phyloP scores from a whole-genome alignment of 2,888 invertebrate genomes.

The Tipula confusa region DNA sequence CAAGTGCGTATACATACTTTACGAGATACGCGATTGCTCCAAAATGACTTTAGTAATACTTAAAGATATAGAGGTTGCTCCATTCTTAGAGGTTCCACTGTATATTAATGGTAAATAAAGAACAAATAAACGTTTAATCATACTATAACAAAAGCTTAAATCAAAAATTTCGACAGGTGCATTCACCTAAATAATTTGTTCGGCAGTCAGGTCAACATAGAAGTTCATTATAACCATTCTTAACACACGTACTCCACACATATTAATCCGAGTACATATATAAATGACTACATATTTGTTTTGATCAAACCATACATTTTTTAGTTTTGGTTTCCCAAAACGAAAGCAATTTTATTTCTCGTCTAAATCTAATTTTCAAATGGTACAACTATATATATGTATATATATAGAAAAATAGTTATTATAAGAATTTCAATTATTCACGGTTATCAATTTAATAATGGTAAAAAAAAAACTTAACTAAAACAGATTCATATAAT shows the following conservation, averaged over 20 bases:
- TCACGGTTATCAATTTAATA: slow-evolving; percentile 12
- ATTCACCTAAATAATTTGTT: not conserved
- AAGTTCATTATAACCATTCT: not conserved
- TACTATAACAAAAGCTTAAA: no score
- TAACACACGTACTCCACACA: not conserved
- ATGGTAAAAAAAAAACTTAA: not conserved
- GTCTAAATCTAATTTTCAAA: slow-evolving; percentile 20
- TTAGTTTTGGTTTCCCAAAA: not conserved
- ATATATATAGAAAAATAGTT: not conserved
- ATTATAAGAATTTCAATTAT: not conserved
- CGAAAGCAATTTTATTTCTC: slow-evolving; percentile 6
- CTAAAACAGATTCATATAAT: not conserved
- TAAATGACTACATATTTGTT: not conserved
- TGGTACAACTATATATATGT: not conserved
- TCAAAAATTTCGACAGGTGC: not conserved
- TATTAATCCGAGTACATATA: no score
- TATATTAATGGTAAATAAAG: no score
- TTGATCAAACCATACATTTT: not conserved
- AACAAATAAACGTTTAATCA: no score
- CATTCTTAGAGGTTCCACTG: no score
- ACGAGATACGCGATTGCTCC: no score
- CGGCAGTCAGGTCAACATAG: not conserved
- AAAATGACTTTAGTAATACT: no score
- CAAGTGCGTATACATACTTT: no score
- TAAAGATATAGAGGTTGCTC: no score